phyloP scores from a whole-genome alignment of 2,113 vertebrate genomes.

The Pelodiscus sinensis region DNA sequence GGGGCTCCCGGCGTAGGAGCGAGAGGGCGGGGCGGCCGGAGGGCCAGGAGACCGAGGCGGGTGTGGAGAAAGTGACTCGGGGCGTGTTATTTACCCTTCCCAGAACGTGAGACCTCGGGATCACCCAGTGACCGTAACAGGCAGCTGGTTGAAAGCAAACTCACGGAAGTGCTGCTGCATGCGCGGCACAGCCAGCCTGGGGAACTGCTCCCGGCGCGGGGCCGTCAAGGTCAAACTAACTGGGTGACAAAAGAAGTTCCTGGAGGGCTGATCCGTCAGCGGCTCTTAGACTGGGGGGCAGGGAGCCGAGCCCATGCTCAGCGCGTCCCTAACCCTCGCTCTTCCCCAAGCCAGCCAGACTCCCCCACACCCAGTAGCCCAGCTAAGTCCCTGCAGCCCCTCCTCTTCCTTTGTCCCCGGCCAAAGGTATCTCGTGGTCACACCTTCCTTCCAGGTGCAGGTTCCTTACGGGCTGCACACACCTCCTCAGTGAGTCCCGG shows the following conservation, averaged over 20 bases:
- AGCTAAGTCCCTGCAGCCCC: too few species aligned
- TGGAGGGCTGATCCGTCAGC: accelerated
- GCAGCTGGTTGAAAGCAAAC: neutral
- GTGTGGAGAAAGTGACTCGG: neutral
- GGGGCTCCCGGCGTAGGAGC: neutral
- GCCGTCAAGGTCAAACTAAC: neutral
- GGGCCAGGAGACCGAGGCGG: too few species aligned
- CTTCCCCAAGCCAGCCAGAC: too few species aligned
- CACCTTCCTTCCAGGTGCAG: too few species aligned
- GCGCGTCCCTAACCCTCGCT: too few species aligned
- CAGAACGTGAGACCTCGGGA: neutral
- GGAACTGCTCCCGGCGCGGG: neutral
- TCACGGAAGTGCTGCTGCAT: neutral
- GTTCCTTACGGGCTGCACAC: too few species aligned
- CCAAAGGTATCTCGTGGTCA: too few species aligned
- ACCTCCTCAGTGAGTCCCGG: too few species aligned
- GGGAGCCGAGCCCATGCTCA: neutral
- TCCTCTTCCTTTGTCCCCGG: too few species aligned
- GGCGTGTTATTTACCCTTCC: neutral
- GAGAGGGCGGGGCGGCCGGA: too few species aligned
- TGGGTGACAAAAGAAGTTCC: neutral
- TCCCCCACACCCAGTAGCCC: too few species aligned
- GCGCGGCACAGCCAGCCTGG: neutral
- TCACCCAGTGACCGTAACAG: neutral
- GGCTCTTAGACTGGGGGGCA: neutral